Evolutionary conservation across 1,140 invertebrate genomes (phyloP), one percentile per base, ranked within the genome.

Genomic region (Orussus abietinus): DNA sequence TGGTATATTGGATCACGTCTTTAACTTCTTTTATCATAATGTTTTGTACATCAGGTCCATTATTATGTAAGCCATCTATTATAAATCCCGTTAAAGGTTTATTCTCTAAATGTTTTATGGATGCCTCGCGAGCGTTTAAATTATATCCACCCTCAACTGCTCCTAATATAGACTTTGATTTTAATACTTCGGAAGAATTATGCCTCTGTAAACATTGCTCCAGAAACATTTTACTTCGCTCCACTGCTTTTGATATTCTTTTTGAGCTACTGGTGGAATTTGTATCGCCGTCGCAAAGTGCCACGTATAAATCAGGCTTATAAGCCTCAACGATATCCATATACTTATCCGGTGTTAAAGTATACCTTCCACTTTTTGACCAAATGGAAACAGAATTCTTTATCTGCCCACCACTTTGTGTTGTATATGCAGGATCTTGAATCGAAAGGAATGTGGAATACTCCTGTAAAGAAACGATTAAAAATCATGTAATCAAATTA

Each of bases 261-360:
- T 91, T 92, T 25, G 77, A 76, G 0, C 78, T 68, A 50, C 82
- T 84, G 12, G 76, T 64, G 3, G 69, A 53, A 57, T 85, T 79
- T 17, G 85, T 91, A 53, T 90, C 86, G n/a, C 85, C 80, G 77
- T 93, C 88, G 62, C 81, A 82, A 40, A 93, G 69, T 12, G 82
- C 80, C 57, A 87, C 78, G 70, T 85, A 90, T 52, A 87, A 79
- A 67, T 90, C 84, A 32, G 89, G 88, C 67, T 82, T 80, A 59
- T 85, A 83, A 46, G 75, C 64, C 71, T 90, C 82, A 26, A 90
- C 79, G 26, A 86, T 59, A 53, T 87, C 76, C 80, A 91, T 85
- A 65, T 88, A 90, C 42, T 74, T 69, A 10, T 83, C 66, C 6
- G 80, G 56, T 41, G 78, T 78, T 11, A 90, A 38, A 38, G 77